These are phyloP conservation scores for Scaeva pyrastri DNA, from an alignment of 2,888 invertebrate genomes.

Conservation along the genomic window DNA sequence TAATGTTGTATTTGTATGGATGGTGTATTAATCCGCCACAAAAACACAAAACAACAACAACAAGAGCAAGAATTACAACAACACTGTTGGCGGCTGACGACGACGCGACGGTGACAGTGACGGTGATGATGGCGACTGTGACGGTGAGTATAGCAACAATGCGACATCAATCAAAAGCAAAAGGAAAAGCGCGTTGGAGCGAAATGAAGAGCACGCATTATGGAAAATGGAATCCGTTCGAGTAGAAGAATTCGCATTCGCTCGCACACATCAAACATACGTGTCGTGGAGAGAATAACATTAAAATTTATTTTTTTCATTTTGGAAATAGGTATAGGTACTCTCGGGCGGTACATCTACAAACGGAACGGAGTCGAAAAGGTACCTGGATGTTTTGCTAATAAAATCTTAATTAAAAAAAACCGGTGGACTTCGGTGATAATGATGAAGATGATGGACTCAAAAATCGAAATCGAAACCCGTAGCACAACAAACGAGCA, in stretches of 20 bases:
- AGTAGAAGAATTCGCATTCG: conserved; percentile 59
- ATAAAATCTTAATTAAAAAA: conserved; percentile 10
- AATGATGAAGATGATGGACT: conserved; percentile 26
- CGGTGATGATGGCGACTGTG: background rate
- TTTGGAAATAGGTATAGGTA: background rate
- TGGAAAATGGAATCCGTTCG: conserved; percentile 50
- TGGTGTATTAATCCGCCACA: conserved; percentile 54
- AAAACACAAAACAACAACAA: conserved; percentile 49
- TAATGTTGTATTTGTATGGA: background rate
- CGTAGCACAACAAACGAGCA: conserved; percentile 25
- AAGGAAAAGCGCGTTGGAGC: conserved; percentile 66
- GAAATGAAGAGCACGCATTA: conserved; percentile 61
- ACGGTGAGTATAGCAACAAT: conserved; percentile 63
- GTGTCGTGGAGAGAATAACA: conserved; percentile 28
- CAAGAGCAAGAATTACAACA: conserved; percentile 3
- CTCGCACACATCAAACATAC: conserved; percentile 36
- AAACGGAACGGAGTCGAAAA: background rate
- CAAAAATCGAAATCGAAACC: conserved; percentile 42
- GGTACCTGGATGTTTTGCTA: conserved; percentile 6
- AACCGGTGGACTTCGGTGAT: conserved; percentile 11
- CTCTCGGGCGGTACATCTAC: too few relatives aligned
- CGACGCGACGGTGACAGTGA: too few relatives aligned
- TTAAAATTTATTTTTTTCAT: conserved; percentile 14
- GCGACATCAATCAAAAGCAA: conserved; percentile 64
- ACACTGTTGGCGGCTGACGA: background rate